A percentile compares a stretch with the other conserved stretches of the same genome.
phyloP scores from a whole-genome alignment of 2,797 vertebrate genomes.

The Triplophysa bombifrons region DNA sequence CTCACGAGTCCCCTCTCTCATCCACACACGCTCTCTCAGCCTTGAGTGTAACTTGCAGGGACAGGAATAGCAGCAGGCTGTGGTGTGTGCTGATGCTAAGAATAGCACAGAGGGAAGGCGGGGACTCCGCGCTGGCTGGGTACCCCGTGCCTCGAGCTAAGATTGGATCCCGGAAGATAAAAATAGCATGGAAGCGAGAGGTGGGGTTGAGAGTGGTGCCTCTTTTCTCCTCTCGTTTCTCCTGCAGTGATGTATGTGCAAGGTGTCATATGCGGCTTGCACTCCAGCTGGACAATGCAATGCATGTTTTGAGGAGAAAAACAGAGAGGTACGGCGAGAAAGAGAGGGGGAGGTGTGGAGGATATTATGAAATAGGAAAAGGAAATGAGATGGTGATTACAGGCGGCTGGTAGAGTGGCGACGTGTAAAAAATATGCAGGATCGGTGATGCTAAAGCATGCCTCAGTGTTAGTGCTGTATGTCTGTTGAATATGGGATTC shows the following conservation, averaged over 20 bases:
- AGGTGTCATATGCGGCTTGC: conserved; percentile 16
- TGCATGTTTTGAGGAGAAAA: conserved; percentile 7
- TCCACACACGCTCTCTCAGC: conserved; percentile 26
- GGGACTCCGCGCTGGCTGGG: conserved; percentile 71
- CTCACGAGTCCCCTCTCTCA: conserved; percentile 23
- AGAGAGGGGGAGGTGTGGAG: background rate
- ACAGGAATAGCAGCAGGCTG: conserved; percentile 73
- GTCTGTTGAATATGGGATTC: background rate
- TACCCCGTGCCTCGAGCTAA: conserved; percentile 71
- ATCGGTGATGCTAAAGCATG: background rate
- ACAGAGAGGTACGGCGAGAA: background rate
- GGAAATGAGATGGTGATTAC: conserved; percentile 15
- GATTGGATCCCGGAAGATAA: conserved; percentile 75
- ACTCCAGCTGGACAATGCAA: conserved; percentile 17
- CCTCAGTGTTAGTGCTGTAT: background rate
- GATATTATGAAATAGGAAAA: background rate
- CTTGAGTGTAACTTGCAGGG: conserved; percentile 53
- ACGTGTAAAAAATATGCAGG: background rate
- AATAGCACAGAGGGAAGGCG: conserved; percentile 72
- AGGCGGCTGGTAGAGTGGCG: background rate
- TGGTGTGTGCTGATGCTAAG: conserved; percentile 68
- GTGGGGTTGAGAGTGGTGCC: conserved; percentile 38
- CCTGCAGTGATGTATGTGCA: conserved; percentile 65
- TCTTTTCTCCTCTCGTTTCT: conserved; percentile 40
- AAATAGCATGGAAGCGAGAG: conserved; percentile 71